phyloP scores from a whole-genome alignment of 2,113 vertebrate genomes.

The Orcinus orca region DNA sequence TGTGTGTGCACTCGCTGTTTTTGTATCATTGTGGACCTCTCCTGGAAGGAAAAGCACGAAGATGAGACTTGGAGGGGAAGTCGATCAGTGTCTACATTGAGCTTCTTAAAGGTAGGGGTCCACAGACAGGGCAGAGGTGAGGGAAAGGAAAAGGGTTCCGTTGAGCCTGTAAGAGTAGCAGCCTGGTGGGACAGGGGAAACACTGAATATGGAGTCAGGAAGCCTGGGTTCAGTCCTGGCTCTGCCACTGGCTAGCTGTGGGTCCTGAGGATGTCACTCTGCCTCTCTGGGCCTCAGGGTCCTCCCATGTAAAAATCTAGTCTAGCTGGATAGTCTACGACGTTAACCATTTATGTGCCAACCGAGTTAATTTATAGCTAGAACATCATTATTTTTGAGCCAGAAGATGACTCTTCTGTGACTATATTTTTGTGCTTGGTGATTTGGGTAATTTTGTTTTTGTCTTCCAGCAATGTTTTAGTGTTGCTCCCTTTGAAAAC shows the following conservation, averaged over 20 bases:
- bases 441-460: conserved; percentile 4
- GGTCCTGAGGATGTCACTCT: neutral
- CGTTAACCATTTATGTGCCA: neutral
- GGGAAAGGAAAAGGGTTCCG: neutral
- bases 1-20: neutral
- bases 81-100: neutral
- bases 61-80: neutral
- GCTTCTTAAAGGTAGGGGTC: neutral
- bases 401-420: neutral
- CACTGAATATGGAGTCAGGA: neutral
- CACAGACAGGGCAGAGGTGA: neutral
- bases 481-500: conserved; percentile 4
- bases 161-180: neutral
- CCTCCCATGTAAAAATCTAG: neutral
- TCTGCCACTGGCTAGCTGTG: neutral
- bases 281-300: neutral
- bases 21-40: neutral
- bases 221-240: neutral
- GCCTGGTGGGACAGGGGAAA: neutral
- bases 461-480: conserved; percentile 1
- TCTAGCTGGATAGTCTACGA: neutral
- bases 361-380: neutral
- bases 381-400: neutral
- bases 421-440: neutral
- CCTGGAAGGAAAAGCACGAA: neutral